Percentiles rank a stretch among this genome's conserved stretches.
phyloP scores from a whole-genome alignment of 2,113 vertebrate genomes.

The Pseudolaguvia tuberculata region DNA sequence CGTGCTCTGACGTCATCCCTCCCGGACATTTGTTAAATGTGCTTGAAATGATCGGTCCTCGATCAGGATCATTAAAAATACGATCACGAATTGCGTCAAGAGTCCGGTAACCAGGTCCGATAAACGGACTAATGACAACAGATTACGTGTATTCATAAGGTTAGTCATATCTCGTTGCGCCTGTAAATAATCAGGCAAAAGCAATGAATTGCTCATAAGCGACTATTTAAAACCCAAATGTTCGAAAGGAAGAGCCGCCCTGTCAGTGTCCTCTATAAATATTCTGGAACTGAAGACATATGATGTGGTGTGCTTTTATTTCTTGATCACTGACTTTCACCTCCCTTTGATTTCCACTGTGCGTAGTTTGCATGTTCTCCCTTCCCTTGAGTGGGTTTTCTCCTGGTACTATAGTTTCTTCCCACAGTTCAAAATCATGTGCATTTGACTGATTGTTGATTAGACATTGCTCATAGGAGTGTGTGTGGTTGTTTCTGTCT shows the following conservation, averaged over 20 bases:
- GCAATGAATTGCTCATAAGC: neutral
- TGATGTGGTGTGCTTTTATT: neutral
- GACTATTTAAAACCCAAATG: constrained; percentile 1
- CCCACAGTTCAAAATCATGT: too few relatives aligned
- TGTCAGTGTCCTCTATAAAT: neutral
- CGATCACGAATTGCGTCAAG: neutral
- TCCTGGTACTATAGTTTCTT: too few relatives aligned
- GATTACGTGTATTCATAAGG: constrained; percentile 6
- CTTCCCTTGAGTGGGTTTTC: too few relatives aligned
- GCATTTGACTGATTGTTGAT: too few relatives aligned
- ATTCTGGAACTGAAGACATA: neutral
- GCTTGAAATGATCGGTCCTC: constrained; percentile 28
- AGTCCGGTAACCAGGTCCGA: neutral
- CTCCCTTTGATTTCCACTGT: too few relatives aligned
- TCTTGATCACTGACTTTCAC: too few relatives aligned
- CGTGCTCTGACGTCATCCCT: constrained; percentile 40
- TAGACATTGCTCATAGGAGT: too few relatives aligned
- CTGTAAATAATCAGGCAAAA: constrained; percentile 23
- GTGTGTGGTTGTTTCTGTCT: too few relatives aligned
- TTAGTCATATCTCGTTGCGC: neutral
- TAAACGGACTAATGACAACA: neutral
- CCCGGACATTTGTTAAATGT: neutral
- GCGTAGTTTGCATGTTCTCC: too few relatives aligned
- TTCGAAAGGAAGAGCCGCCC: neutral
- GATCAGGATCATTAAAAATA: constrained; percentile 32